A percentile compares a stretch with the other conserved stretches of the same genome.
Evolutionary conservation across 2,797 vertebrate genomes (phyloP).

Genomic region (Lepilemur ruficaudatus): DNA sequence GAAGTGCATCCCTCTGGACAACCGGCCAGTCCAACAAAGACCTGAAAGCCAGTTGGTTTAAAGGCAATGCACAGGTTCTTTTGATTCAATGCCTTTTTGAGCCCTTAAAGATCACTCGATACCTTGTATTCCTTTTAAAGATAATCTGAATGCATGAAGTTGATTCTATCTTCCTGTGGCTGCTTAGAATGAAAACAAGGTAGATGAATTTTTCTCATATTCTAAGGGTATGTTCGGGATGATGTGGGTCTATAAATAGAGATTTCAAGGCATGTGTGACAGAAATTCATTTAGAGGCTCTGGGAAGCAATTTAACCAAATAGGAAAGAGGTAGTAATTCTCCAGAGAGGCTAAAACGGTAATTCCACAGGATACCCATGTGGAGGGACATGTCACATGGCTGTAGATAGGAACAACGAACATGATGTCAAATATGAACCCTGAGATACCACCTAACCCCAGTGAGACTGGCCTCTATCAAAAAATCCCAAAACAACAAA

Average conservation of each 20-base stretch:
- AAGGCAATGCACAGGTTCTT: neutral
- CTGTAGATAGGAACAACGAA: neutral
- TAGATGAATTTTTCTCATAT: slow-evolving; percentile 17
- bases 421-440: neutral
- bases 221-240: slow-evolving; percentile 24
- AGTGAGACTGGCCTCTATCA: no score
- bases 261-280: slow-evolving; percentile 32
- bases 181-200: neutral
- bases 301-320: slow-evolving; percentile 1
- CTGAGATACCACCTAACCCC: no score
- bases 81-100: neutral
- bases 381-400: neutral
- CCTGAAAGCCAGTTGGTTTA: neutral
- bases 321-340: neutral
- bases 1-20: neutral
- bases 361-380: neutral
- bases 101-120: neutral
- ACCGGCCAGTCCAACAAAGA: neutral
- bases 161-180: neutral
- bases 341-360: slow-evolving; percentile 7
- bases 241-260: slow-evolving; percentile 4
- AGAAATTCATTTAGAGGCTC: slow-evolving; percentile 23
- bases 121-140: neutral
- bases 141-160: neutral
- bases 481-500: no score